Evolutionary conservation across 2,797 vertebrate genomes (phyloP).

Genomic region (Prionace glauca): DNA sequence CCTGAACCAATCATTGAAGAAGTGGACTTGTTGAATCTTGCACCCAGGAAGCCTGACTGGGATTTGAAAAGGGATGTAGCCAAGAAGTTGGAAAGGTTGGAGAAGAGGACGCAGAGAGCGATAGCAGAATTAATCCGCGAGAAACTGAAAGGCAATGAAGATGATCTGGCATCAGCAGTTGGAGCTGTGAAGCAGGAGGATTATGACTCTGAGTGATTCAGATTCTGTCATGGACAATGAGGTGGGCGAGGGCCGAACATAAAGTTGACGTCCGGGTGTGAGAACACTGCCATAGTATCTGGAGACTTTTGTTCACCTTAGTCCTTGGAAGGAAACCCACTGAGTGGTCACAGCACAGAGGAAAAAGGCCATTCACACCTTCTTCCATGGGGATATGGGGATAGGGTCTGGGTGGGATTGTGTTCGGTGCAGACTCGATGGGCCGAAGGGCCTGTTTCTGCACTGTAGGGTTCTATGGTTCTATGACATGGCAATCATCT

Average conservation of each 20-base stretch:
- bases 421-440: too few species aligned
- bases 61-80: constrained; percentile 93
- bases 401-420: too few species aligned
- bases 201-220: constrained; percentile 76
- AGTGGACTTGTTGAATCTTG: constrained; percentile 92
- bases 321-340: neutral
- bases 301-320: neutral
- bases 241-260: too few species aligned
- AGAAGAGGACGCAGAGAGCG: constrained; percentile 88
- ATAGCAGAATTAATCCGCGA: constrained; percentile 92
- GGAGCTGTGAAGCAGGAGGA: constrained; percentile 61
- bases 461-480: too few species aligned
- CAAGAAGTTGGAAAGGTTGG: constrained; percentile 93
- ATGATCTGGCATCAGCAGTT: constrained; percentile 70
- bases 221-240: neutral
- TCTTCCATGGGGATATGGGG: too few species aligned
- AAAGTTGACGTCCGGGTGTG: neutral
- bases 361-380: neutral
- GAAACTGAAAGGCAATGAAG: constrained; percentile 79
- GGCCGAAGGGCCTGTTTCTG: too few species aligned
- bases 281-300: neutral
- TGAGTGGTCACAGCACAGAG: neutral
- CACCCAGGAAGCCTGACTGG: constrained; percentile 96
- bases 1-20: too few species aligned
- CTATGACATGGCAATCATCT: neutral